A percentile compares a stretch with the other conserved stretches of the same genome.
These are phyloP conservation scores for Apamea anceps DNA, from an alignment of 2,888 invertebrate species.

Conservation along the genomic window DNA sequence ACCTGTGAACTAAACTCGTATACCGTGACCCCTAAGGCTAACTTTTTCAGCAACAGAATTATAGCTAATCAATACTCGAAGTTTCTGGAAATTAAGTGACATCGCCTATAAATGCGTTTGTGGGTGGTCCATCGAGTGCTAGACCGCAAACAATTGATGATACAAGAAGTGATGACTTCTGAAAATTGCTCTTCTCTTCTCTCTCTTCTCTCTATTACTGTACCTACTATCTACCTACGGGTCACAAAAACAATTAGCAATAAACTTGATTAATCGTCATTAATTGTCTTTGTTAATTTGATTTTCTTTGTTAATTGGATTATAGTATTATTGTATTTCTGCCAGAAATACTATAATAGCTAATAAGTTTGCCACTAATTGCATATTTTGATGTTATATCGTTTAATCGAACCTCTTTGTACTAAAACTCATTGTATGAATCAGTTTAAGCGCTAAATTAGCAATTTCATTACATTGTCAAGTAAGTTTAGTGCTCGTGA, in stretches of 20 bases:
- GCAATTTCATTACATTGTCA: conserved; percentile 54
- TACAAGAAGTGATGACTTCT: too few species aligned
- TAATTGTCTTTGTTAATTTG: not conserved
- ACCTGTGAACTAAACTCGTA: not conserved
- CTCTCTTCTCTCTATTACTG: too few species aligned
- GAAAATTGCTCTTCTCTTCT: too few species aligned
- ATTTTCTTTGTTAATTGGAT: not conserved
- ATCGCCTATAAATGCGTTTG: not conserved
- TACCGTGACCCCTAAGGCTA: not conserved
- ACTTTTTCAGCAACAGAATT: not conserved
- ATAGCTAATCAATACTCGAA: not conserved
- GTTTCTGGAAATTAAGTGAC: not conserved
- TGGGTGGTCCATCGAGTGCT: not conserved
- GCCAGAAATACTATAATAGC: not conserved
- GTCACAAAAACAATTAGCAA: conserved; percentile 10
- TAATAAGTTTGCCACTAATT: not conserved
- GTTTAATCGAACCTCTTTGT: not conserved
- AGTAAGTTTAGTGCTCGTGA: conserved; percentile 46
- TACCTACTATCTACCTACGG: not conserved
- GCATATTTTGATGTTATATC: not conserved
- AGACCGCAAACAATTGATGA: not conserved
- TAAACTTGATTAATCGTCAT: not conserved
- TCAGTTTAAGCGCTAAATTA: conserved; percentile 39
- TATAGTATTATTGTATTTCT: too few species aligned
- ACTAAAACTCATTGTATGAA: conserved; percentile 9